Percentiles rank a stretch among this genome's conserved stretches.
phyloP scores from a whole-genome alignment of 1,140 invertebrate genomes.

The Cydia amplana region DNA sequence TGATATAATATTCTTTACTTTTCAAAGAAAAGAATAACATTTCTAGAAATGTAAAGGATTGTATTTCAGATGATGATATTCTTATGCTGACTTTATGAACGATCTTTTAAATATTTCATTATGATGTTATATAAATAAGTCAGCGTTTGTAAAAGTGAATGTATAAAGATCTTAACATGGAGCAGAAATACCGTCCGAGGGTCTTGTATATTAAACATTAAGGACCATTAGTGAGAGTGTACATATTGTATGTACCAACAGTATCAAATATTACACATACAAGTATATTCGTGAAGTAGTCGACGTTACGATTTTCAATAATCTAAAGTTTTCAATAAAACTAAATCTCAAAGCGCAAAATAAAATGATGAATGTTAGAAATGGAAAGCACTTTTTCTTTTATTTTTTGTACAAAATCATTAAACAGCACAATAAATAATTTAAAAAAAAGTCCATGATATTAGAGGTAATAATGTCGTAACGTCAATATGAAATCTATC shows the following conservation, averaged over 20 bases:
- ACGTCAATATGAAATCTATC: neutral
- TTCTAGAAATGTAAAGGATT: conserved; percentile 1
- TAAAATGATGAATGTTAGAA: neutral
- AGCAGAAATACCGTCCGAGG: conserved; percentile 48
- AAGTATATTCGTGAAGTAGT: neutral
- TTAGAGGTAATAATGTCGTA: neutral
- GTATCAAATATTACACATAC: conserved; percentile 6
- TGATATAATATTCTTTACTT: no score
- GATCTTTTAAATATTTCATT: conserved; percentile 8
- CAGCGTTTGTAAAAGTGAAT: conserved; percentile 39
- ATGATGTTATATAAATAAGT: neutral
- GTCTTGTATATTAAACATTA: conserved; percentile 38
- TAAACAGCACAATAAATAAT: no score
- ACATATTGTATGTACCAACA: conserved; percentile 36
- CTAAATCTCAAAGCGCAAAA: neutral
- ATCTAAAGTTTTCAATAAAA: neutral
- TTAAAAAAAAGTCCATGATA: neutral
- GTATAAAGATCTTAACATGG: conserved; percentile 50
- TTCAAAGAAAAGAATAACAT: neutral
- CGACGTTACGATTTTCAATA: neutral
- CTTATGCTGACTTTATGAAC: neutral
- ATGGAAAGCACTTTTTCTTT: neutral
- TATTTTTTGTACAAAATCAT: neutral
- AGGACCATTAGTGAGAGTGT: conserved; percentile 52
- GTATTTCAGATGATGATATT: neutral